Conservation (phyloP, 2,797 vertebrate species). For the Onychomys torridus region DNA sequence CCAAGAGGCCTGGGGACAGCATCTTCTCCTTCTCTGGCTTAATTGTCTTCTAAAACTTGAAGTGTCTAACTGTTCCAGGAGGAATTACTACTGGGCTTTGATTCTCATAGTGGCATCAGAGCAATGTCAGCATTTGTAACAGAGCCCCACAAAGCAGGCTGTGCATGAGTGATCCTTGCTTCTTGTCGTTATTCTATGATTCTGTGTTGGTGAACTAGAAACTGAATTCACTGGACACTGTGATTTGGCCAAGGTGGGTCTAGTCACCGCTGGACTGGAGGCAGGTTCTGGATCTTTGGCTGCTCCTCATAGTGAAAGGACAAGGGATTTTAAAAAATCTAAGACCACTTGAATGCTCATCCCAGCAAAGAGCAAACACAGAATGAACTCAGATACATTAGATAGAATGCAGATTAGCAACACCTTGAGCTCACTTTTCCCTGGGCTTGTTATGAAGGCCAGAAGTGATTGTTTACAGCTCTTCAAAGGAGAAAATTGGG, state of each 20-base stretch:
- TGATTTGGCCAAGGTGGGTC: not conserved
- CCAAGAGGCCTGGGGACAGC: not conserved
- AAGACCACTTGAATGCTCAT: not conserved
- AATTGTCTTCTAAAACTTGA: constrained; percentile 62
- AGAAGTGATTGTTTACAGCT: not conserved
- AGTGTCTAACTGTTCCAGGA: constrained; percentile 61
- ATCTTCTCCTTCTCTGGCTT: constrained; percentile 58
- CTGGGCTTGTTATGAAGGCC: not conserved
- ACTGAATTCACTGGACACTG: not conserved
- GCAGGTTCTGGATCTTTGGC: not conserved
- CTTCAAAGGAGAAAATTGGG: not conserved
- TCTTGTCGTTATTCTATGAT: constrained; percentile 31
- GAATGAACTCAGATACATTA: constrained; percentile 2
- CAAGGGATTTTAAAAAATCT: not conserved
- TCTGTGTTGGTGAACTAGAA: not conserved
- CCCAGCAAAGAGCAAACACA: not conserved
- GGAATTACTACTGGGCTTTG: constrained; percentile 44
- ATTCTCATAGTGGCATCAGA: not conserved
- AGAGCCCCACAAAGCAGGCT: not conserved
- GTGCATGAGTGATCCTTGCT: not conserved
- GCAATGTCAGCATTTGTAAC: constrained; percentile 39
- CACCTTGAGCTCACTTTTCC: constrained; percentile 24
- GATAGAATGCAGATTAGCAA: not conserved
- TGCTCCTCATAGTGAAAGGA: not conserved
- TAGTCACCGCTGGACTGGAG: not conserved